phyloP scores from a whole-genome alignment of 2,888 invertebrate species.

The Leistus spinibarbis region DNA sequence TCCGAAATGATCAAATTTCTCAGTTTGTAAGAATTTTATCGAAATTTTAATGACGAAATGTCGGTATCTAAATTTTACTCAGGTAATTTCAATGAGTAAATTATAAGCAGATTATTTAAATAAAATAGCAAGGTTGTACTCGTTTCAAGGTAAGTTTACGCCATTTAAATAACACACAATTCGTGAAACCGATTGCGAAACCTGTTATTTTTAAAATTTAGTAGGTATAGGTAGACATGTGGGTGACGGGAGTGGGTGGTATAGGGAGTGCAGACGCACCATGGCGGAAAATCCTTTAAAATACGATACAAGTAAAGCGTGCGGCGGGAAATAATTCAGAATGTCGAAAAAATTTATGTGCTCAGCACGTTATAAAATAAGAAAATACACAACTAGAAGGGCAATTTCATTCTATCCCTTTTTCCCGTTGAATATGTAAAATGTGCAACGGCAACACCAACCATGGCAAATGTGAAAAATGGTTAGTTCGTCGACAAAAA shows the following conservation, averaged over 20 bases:
- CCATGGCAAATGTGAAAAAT: slow-evolving; percentile 49
- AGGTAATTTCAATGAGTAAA: too few relatives aligned
- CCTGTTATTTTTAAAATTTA: not conserved
- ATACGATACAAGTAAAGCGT: slow-evolving; percentile 23
- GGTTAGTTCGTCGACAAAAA: slow-evolving; percentile 47
- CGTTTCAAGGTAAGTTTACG: too few relatives aligned
- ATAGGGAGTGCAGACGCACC: slow-evolving; percentile 6
- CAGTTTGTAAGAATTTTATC: too few relatives aligned
- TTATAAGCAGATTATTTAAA: too few relatives aligned
- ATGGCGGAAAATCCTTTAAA: slow-evolving; percentile 32
- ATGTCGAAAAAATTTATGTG: slow-evolving; percentile 42
- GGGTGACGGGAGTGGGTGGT: not conserved
- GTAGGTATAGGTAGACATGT: not conserved
- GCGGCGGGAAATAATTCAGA: slow-evolving; percentile 27
- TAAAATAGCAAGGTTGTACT: too few relatives aligned
- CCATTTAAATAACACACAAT: too few relatives aligned
- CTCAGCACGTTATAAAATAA: slow-evolving; percentile 47
- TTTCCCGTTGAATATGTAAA: slow-evolving; percentile 47
- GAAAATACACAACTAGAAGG: slow-evolving; percentile 46
- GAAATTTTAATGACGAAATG: too few relatives aligned
- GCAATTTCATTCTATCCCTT: slow-evolving; percentile 46
- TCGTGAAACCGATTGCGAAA: too few relatives aligned
- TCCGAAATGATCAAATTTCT: too few relatives aligned
- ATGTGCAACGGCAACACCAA: slow-evolving; percentile 39
- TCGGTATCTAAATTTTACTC: too few relatives aligned